These are phyloP conservation scores for Glaucopsyche alexis DNA, from an alignment of 2,888 invertebrate genomes.

Conservation along the genomic window DNA sequence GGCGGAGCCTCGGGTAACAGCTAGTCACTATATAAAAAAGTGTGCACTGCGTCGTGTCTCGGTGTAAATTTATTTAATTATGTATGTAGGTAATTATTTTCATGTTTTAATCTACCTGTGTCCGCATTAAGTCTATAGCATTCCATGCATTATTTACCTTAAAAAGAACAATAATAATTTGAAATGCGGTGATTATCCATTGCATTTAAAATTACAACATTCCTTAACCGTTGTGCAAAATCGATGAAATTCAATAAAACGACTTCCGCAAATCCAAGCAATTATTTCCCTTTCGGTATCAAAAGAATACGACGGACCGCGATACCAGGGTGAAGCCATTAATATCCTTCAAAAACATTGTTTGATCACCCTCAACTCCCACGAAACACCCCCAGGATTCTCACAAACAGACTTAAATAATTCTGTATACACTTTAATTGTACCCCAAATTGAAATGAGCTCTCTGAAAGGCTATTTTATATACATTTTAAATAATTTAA, in stretches of 20 bases:
- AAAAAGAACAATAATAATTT: not conserved
- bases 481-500: conserved; percentile 15
- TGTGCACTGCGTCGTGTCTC: too few relatives aligned
- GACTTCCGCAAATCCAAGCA: conserved; percentile 25
- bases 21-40: too few relatives aligned
- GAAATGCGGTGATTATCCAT: not conserved
- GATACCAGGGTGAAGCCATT: conserved; percentile 60
- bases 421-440: conserved; percentile 22
- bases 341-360: conserved; percentile 73
- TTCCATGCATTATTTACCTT: too few relatives aligned
- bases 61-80: too few relatives aligned
- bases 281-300: conserved; percentile 43
- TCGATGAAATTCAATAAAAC: conserved; percentile 10
- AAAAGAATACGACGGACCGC: conserved; percentile 56
- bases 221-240: not conserved
- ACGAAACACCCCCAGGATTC: conserved; percentile 10
- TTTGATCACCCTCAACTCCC: conserved; percentile 52
- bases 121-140: too few relatives aligned
- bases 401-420: conserved; percentile 4
- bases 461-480: not conserved
- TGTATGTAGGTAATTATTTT: too few relatives aligned
- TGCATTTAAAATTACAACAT: not conserved
- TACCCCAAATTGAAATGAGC: conserved; percentile 16
- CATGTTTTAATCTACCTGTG: too few relatives aligned
- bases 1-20: too few relatives aligned